Evolutionary conservation across 2,888 invertebrate species (phyloP), one percentile per base, ranked within the genome.

Genomic region (Cinara cedri): DNA sequence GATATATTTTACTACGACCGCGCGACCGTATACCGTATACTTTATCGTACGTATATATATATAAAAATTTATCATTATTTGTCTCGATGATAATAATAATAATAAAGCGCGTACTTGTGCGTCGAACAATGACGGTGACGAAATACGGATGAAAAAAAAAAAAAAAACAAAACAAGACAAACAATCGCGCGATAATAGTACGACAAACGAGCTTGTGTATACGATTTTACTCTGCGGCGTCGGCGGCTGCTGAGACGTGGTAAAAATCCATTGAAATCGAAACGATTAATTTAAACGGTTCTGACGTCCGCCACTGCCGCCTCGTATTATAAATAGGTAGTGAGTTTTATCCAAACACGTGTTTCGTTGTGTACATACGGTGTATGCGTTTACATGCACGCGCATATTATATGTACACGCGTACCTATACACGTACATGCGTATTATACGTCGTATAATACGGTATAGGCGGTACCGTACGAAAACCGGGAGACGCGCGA

Each of bases 251-350:
- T 6, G 34, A 6, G 34, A 3, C 34, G 46, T 1, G 44, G 13
- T 11, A 34, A 19, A 14, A 21, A 54, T 19, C 70, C 54, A 70
- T 70, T 70, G 70, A 70, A 70, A 42, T 54, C 34, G 10, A 70
- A 70, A 70, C 70, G 70, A 70, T 70, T 70, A 54, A 70, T 70
- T 70, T 70, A 70, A 70, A 70, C 70, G 70, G 42, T 14, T 51
- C 63, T 11, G 42, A 63, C 63, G 63, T 19, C n/a, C 63, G 19
- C 51, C 34, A 13, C n/a, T 42, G 19, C 51, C 34, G 34, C 34
- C n/a, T n/a, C n/a, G n/a, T n/a, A n/a, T n/a, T n/a, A n/a, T n/a
- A n/a, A n/a, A n/a, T n/a, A n/a, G n/a, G n/a, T n/a, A n/a, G n/a
- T n/a, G n/a, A 34, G 34, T 34, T 34, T 34, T 34, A 16, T 70